A percentile compares a stretch with the other conserved stretches of the same genome.
These are phyloP conservation scores for Furcifer pardalis DNA, from an alignment of 2,797 vertebrate genomes.

Conservation along the genomic window DNA sequence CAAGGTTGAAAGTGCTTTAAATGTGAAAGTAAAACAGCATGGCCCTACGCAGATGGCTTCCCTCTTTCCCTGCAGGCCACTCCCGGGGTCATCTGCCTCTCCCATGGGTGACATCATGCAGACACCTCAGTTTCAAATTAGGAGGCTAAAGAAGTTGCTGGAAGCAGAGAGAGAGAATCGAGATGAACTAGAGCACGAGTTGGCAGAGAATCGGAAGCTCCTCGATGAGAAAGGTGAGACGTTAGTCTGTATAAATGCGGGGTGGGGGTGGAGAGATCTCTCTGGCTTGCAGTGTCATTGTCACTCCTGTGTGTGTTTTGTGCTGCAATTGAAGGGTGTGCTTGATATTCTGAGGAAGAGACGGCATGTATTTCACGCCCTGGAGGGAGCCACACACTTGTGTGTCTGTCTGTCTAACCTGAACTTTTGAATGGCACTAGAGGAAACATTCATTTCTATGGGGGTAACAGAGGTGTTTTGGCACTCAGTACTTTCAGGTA, in stretches of 20 bases:
- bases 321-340: too few species aligned
- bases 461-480: background rate
- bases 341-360: background rate
- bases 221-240: slow-evolving; percentile 86
- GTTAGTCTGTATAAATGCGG: background rate
- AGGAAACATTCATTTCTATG: background rate
- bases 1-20: too few species aligned
- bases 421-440: too few species aligned
- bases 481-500: too few species aligned
- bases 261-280: background rate
- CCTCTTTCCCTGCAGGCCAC: background rate
- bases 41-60: too few species aligned
- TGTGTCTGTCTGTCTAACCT: background rate
- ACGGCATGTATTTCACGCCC: background rate
- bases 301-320: too few species aligned
- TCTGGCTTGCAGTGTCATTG: background rate
- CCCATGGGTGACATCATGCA: slow-evolving; percentile 92
- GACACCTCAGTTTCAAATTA: slow-evolving; percentile 91
- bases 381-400: background rate
- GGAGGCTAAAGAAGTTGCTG: slow-evolving; percentile 84
- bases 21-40: too few species aligned
- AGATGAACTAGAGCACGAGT: slow-evolving; percentile 87
- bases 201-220: slow-evolving; percentile 76
- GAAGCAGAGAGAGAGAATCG: slow-evolving; percentile 82
- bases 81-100: slow-evolving; percentile 72